phyloP scores from a whole-genome alignment of 2,113 vertebrate genomes.

The Cyanistes caeruleus region DNA sequence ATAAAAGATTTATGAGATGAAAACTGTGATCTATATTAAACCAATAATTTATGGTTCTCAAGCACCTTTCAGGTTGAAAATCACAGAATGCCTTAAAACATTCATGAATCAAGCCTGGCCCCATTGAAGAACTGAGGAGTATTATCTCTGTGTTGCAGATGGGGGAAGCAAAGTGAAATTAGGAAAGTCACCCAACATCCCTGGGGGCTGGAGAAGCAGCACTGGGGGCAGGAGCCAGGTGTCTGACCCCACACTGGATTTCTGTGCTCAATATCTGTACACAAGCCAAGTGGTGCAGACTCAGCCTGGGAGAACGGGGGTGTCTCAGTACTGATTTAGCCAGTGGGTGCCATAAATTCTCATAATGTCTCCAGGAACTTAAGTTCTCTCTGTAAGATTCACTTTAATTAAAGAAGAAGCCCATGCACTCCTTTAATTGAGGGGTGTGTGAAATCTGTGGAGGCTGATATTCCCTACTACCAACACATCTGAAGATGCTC shows the following conservation, averaged over 20 bases:
- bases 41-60: slow-evolving; percentile 54
- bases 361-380: not conserved
- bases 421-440: not conserved
- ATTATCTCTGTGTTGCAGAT: not conserved
- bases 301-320: not conserved
- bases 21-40: slow-evolving; percentile 56
- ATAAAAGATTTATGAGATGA: slow-evolving; percentile 57
- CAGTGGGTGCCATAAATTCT: not conserved
- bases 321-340: not conserved
- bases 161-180: not conserved
- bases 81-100: slow-evolving; percentile 31
- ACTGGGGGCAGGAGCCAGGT: not conserved
- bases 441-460: not conserved
- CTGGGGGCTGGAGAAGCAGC: not conserved
- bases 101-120: slow-evolving; percentile 25
- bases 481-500: not conserved
- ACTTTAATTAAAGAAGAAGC: slow-evolving; percentile 8
- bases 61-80: slow-evolving; percentile 27
- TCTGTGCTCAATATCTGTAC: not conserved
- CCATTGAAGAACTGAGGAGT: not conserved
- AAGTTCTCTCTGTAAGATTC: not conserved
- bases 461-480: not conserved
- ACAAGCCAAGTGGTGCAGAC: fast-evolving
- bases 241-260: fast-evolving
- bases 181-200: not conserved